phyloP scores from a whole-genome alignment of 2,888 invertebrate species.

The Chydorus sphaericus region DNA sequence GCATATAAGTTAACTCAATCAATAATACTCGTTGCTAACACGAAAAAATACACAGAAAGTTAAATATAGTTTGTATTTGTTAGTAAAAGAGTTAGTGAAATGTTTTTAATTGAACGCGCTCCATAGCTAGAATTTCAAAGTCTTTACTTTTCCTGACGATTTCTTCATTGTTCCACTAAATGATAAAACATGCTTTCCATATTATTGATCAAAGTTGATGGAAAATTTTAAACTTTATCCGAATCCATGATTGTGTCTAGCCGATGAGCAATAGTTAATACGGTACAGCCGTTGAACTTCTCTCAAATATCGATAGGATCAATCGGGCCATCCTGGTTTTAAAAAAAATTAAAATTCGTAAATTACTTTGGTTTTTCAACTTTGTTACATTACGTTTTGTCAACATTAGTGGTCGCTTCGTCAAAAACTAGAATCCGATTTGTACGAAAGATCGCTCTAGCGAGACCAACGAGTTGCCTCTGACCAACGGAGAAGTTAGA shows the following conservation, averaged over 20 bases:
- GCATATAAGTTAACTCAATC: too few relatives aligned
- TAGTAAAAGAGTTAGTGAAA: too few relatives aligned
- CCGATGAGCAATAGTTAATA: conserved; percentile 80
- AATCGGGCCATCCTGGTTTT: conserved; percentile 41
- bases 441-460: conserved; percentile 67
- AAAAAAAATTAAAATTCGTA: background rate
- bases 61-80: too few relatives aligned
- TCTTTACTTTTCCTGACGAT: too few relatives aligned
- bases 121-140: too few relatives aligned
- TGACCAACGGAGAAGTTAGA: conserved; percentile 80
- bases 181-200: too few relatives aligned
- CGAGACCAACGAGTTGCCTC: conserved; percentile 74
- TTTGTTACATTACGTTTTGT: conserved; percentile 46
- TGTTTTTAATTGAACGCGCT: too few relatives aligned
- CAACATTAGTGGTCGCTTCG: conserved; percentile 90
- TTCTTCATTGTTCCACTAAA: too few relatives aligned
- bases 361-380: background rate
- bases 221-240: conserved; percentile 65
- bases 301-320: conserved; percentile 65
- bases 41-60: too few relatives aligned
- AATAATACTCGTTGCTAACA: too few relatives aligned
- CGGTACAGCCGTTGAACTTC: conserved; percentile 67
- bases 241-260: conserved; percentile 88
- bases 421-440: conserved; percentile 75
- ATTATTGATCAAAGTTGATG: too few relatives aligned